Evolutionary conservation across 1,140 invertebrate genomes (phyloP).

Genomic region (Drosophila sturtevanti): DNA sequence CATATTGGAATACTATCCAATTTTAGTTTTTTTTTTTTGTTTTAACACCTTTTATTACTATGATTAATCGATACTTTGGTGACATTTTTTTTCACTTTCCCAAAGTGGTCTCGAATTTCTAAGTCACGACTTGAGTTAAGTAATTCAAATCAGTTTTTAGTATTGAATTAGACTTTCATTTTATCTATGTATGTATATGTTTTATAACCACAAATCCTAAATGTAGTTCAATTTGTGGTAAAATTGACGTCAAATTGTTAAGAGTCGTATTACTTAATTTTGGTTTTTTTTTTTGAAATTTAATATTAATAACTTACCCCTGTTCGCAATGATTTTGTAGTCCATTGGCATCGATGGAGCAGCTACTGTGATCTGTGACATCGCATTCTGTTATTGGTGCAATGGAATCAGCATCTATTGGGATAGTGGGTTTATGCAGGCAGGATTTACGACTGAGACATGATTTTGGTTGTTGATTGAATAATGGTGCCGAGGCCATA

Average conservation of each 20-base stretch:
- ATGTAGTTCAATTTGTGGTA: slow-evolving; percentile 69
- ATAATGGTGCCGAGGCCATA: slow-evolving; percentile 68
- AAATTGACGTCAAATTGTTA: slow-evolving; percentile 52
- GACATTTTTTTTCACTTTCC: slow-evolving; percentile 4
- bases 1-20: too few relatives aligned
- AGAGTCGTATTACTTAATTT: slow-evolving; percentile 43
- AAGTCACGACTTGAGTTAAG: background rate
- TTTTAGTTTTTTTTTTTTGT: too few relatives aligned
- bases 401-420: slow-evolving; percentile 39
- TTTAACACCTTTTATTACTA: too few relatives aligned
- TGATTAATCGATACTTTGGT: too few relatives aligned
- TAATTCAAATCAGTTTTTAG: too few relatives aligned
- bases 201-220: slow-evolving; percentile 30
- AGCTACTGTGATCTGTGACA: slow-evolving; percentile 5
- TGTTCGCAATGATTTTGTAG: slow-evolving; percentile 47
- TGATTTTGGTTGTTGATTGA: slow-evolving; percentile 68
- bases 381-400: slow-evolving; percentile 17
- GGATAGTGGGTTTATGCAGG: slow-evolving; percentile 59
- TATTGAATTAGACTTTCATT: background rate
- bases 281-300: slow-evolving; percentile 17
- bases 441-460: slow-evolving; percentile 79
- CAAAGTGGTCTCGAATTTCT: background rate
- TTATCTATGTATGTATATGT: background rate
- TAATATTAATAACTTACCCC: slow-evolving; percentile 60
- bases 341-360: slow-evolving; percentile 19